These are phyloP conservation scores for Chironomus striatipennis DNA, from an alignment of 1,140 invertebrate genomes.

Conservation along the genomic window DNA sequence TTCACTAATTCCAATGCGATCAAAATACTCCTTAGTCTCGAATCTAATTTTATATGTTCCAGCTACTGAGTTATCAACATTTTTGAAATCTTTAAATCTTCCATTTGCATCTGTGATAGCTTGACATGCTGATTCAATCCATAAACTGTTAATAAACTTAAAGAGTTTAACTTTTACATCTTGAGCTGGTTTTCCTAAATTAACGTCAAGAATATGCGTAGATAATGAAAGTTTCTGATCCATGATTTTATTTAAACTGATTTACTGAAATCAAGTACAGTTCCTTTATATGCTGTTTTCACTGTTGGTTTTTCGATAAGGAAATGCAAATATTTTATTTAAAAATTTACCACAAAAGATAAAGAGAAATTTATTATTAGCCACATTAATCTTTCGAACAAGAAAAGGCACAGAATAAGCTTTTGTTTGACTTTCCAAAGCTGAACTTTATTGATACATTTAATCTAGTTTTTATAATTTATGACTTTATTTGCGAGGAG, in stretches of 20 bases:
- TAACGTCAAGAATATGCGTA: slow-evolving; percentile 58
- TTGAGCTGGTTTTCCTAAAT: slow-evolving; percentile 51
- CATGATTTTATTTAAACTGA: background rate
- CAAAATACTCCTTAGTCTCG: slow-evolving; percentile 61
- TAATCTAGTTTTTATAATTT: background rate
- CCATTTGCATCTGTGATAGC: slow-evolving; percentile 54
- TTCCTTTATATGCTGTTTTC: background rate
- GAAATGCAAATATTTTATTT: background rate
- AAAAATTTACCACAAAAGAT: background rate
- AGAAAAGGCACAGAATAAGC: background rate
- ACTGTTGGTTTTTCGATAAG: background rate
- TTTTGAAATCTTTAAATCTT: slow-evolving; percentile 48
- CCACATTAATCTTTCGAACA: background rate
- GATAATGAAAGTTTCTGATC: slow-evolving; percentile 42
- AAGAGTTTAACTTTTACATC: slow-evolving; percentile 55
- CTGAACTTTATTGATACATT: slow-evolving; percentile 28
- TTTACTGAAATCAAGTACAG: background rate
- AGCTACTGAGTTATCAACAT: slow-evolving; percentile 43
- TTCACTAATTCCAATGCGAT: slow-evolving; percentile 41
- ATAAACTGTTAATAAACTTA: slow-evolving; percentile 49
- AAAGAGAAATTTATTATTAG: background rate
- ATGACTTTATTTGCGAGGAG: background rate
- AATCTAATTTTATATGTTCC: slow-evolving; percentile 65
- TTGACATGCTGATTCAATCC: slow-evolving; percentile 51
- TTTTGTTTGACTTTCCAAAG: background rate